phyloP scores from a whole-genome alignment of 1,140 invertebrate species.

The Papilio polytes region DNA sequence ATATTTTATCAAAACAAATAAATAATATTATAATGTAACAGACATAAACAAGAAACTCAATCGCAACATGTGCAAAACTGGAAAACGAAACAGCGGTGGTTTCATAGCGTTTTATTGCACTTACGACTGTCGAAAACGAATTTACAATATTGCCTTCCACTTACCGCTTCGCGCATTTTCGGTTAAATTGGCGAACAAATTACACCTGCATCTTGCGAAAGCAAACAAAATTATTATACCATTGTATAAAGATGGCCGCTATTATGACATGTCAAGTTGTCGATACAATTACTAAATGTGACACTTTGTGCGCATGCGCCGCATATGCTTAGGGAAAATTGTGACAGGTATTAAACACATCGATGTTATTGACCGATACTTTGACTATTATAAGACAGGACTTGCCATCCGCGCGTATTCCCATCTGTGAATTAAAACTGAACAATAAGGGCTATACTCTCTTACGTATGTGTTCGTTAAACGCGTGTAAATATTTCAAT shows the following conservation, averaged over 20 bases:
- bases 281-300: constrained; percentile 62
- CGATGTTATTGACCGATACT: constrained; percentile 26
- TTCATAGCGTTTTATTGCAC: constrained; percentile 16
- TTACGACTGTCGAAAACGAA: constrained; percentile 34
- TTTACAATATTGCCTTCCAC: constrained; percentile 38
- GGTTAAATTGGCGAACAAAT: constrained; percentile 21
- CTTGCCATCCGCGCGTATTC: not conserved
- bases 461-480: not conserved
- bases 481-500: not conserved
- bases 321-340: constrained; percentile 33
- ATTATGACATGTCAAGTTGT: constrained; percentile 57
- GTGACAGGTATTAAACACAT: constrained; percentile 34
- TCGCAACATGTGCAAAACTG: not conserved
- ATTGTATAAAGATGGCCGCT: constrained; percentile 42
- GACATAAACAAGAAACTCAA: not conserved
- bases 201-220: constrained; percentile 46
- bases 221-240: constrained; percentile 47
- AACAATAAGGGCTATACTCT: not conserved
- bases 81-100: constrained; percentile 16
- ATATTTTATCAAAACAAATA: constrained; percentile 11
- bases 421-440: not conserved
- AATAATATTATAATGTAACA: not conserved
- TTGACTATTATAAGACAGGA: not conserved
- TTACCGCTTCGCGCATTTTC: constrained; percentile 29
- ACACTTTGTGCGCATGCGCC: constrained; percentile 58